Evolutionary conservation across 1,140 invertebrate species (phyloP).

Genomic region (Xylocopa sonorina): DNA sequence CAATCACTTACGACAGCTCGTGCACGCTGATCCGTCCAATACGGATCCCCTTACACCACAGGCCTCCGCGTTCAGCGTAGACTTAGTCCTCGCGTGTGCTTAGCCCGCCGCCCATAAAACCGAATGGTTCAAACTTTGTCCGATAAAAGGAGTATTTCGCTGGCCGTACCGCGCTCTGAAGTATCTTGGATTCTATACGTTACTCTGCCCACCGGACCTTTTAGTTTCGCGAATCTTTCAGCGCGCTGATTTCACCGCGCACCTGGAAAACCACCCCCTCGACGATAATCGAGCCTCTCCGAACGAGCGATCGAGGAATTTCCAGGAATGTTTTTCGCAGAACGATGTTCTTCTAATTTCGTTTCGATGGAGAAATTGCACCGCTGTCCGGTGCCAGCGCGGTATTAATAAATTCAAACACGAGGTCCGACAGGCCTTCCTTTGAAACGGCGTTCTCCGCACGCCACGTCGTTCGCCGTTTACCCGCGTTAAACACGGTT

Average conservation of each 20-base stretch:
- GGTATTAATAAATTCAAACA: not conserved
- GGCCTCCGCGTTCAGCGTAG: slow-evolving; percentile 56
- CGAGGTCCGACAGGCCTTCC: not conserved
- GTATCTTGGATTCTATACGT: slow-evolving; percentile 38
- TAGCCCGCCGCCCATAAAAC: slow-evolving; percentile 75
- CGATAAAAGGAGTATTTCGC: slow-evolving; percentile 71
- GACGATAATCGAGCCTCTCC: not conserved
- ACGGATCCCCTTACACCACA: slow-evolving; percentile 59
- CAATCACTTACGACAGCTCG: slow-evolving; percentile 74
- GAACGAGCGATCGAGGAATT: no score
- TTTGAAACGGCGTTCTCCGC: not conserved
- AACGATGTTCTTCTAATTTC: no score
- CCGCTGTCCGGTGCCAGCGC: not conserved
- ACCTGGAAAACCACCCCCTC: not conserved
- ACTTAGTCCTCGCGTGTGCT: slow-evolving; percentile 72
- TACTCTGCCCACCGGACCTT: not conserved
- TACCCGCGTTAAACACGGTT: not conserved
- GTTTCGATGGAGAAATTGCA: no score
- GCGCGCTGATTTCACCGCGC: not conserved
- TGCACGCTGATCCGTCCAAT: slow-evolving; percentile 61
- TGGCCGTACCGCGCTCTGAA: slow-evolving; percentile 28
- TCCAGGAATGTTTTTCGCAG: no score
- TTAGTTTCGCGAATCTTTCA: not conserved
- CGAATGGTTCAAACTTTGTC: slow-evolving; percentile 76
- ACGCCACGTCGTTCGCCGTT: not conserved